These are phyloP conservation scores for Hypomesus transpacificus DNA, from an alignment of 2,113 vertebrate species.

Conservation along the genomic window DNA sequence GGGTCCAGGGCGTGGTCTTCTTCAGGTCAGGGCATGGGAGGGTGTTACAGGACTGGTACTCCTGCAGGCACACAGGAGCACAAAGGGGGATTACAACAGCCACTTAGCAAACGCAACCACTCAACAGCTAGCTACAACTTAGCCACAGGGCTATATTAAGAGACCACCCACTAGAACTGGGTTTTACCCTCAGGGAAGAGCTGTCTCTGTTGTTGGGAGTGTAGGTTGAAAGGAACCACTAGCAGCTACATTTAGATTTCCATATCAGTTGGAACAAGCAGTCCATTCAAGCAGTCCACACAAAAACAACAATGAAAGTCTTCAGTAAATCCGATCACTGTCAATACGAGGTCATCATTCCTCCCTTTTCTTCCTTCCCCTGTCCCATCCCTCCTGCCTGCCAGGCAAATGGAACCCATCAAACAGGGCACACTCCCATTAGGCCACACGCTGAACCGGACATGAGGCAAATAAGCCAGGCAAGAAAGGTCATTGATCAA, in stretches of 20 bases:
- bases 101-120: too few relatives aligned
- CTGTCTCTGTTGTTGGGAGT: too few relatives aligned
- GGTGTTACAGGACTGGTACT: constrained; percentile 93
- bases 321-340: too few relatives aligned
- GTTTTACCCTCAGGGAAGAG: too few relatives aligned
- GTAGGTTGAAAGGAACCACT: too few relatives aligned
- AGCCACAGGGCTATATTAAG: background rate
- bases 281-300: too few relatives aligned
- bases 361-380: background rate
- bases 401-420: constrained; percentile 9
- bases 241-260: too few relatives aligned
- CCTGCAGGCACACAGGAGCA: constrained; percentile 63
- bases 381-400: constrained; percentile 3
- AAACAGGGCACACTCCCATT: constrained; percentile 45
- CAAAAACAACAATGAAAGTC: too few relatives aligned
- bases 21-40: constrained; percentile 89
- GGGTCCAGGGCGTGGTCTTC: constrained; percentile 97
- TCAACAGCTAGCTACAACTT: too few relatives aligned
- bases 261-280: too few relatives aligned
- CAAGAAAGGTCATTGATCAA: constrained; percentile 64
- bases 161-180: too few relatives aligned
- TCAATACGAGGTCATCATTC: too few relatives aligned
- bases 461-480: constrained; percentile 39
- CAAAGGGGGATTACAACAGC: background rate
- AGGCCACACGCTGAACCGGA: constrained; percentile 52